Percentiles rank a stretch among this genome's conserved stretches.
These are phyloP conservation scores for Condylostylus longicornis DNA, from an alignment of 1,140 invertebrate species.

Conservation along the genomic window DNA sequence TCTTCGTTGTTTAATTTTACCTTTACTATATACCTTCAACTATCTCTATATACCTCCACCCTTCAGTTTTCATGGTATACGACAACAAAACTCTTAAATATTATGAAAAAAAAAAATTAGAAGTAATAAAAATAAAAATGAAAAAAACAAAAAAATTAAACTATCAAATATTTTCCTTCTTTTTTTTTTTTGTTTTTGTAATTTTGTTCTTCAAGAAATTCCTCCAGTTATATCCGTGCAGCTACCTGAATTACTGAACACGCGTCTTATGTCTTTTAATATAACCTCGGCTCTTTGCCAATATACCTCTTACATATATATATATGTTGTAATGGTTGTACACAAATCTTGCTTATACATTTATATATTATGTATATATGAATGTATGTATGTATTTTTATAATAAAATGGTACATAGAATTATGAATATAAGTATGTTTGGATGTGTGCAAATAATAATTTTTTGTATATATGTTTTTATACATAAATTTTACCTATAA, in stretches of 20 bases:
- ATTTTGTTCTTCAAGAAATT: neutral
- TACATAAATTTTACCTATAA: neutral
- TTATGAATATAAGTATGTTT: no score
- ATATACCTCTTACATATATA: neutral
- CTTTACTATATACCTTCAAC: no score
- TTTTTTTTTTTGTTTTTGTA: neutral
- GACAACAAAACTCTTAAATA: no score
- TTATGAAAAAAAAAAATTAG: no score
- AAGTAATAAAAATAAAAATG: no score
- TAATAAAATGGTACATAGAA: neutral
- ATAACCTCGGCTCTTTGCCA: neutral
- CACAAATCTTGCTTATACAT: neutral
- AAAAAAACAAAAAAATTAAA: neutral
- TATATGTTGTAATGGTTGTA: neutral
- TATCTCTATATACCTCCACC: no score
- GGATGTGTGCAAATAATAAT: neutral
- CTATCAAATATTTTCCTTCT: neutral
- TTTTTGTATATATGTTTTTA: neutral
- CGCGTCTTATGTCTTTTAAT: conserved; percentile 30
- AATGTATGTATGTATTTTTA: neutral
- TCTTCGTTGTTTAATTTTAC: no score
- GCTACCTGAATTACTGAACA: conserved; percentile 34
- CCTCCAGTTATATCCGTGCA: conserved; percentile 9
- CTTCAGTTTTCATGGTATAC: no score
- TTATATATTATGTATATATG: neutral